Evolutionary conservation across 92 coral and sea anemone species (phyloP), one percentile per base, ranked within the genome.

Genomic region (Phenganax stokvisi): DNA sequence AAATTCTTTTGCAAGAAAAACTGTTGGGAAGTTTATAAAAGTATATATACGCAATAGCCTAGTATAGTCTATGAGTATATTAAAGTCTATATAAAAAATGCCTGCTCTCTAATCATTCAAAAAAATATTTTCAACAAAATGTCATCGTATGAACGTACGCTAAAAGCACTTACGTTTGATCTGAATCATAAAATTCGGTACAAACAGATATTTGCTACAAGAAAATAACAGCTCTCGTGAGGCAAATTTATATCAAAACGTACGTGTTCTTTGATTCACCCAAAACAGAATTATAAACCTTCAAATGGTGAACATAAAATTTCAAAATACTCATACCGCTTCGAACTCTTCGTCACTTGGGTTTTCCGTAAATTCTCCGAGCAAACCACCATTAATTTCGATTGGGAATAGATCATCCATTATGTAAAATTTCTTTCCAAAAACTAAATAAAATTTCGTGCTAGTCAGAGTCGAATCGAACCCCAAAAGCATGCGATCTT

Each of bases 371-470:
- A 37, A 37, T 37, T 92, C 92, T 7, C 92, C 99, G 60, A 83
- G 89, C 56, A 85, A 84, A 30, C 82, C 91, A 56, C 92, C 99
- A 67, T 96, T 96, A 15, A 96, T 89, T 76, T 96, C 99, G 52
- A 85, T 79, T 20, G 92, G 92, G 81, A 96, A 96, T 69, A 96
- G 92, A 75, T 90, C 97, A 69, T 97, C 99, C 99, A 96, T 96
- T 80, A 66, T 59, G 28, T 83, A 78, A 85, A 87, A 86, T 81
- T 71, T 80, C 74, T 25, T 79, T 83, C 80, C 72, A 90, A 88
- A 94, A 89, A 77, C 63, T 57, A 85, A 67, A 84, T 61, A 81
- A 84, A 86, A 86, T 77, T 83, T 20, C 51, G 51, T 17, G 12
- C 59, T n/a, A 51, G 20, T 15, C 54, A 10, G 12, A 8, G 51